A percentile compares a stretch with the other conserved stretches of the same genome.
Evolutionary conservation across 2,888 invertebrate species (phyloP).

Genomic region (Aspidapion aeneum): DNA sequence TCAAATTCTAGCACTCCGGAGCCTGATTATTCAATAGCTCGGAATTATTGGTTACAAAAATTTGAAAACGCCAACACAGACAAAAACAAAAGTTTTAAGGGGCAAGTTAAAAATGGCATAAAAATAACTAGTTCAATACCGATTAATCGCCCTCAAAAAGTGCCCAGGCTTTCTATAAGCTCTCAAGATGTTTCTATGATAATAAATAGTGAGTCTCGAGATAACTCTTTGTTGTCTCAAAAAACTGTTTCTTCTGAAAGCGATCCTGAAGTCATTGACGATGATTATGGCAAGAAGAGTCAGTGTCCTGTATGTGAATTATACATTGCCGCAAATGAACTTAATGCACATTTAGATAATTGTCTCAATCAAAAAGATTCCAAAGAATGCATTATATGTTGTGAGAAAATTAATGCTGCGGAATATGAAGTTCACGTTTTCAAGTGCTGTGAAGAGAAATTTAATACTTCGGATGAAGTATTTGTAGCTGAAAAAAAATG

Average conservation of each 20-base stretch:
- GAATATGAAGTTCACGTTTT: constrained; percentile 29
- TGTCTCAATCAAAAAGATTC: constrained; percentile 24
- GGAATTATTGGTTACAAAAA: constrained; percentile 47
- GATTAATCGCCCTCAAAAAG: constrained; percentile 16
- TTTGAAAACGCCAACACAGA: constrained; percentile 28
- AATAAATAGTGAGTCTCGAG: too few species aligned
- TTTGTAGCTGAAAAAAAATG: neutral
- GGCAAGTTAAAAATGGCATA: neutral
- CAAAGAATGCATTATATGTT: constrained; percentile 28
- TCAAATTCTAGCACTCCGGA: constrained; percentile 12
- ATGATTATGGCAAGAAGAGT: constrained; percentile 7
- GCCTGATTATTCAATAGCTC: constrained; percentile 37
- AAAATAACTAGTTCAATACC: constrained; percentile 12
- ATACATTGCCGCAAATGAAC: constrained; percentile 27
- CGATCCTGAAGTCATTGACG: too few species aligned
- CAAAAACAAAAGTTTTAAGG: neutral
- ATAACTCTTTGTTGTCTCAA: too few species aligned
- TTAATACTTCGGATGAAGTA: constrained; percentile 22
- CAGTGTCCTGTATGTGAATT: constrained; percentile 47
- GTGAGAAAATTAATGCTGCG: constrained; percentile 10
- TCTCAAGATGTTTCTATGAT: too few species aligned
- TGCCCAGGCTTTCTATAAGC: constrained; percentile 17
- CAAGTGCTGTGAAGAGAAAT: constrained; percentile 26
- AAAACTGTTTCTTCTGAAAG: too few species aligned
- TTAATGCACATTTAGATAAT: constrained; percentile 43